Percentiles rank a stretch among this genome's conserved stretches.
These are phyloP conservation scores for Agriopis marginaria DNA, from an alignment of 2,888 invertebrate genomes.

Conservation along the genomic window DNA sequence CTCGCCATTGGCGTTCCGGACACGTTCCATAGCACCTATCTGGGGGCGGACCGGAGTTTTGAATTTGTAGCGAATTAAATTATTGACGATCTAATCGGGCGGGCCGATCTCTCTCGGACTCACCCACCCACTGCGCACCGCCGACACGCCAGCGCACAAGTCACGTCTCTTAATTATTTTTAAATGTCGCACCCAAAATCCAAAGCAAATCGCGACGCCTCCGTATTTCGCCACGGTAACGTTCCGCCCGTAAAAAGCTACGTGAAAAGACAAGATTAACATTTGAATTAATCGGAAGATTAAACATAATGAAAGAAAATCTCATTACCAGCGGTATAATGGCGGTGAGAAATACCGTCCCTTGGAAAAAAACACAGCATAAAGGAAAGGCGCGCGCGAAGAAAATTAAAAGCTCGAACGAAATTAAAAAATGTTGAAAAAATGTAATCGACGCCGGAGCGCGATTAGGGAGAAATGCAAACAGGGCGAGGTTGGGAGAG, in stretches of 20 bases:
- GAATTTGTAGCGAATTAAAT: slow-evolving; percentile 85
- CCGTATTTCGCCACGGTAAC: slow-evolving; percentile 72
- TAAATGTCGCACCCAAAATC: slow-evolving; percentile 73
- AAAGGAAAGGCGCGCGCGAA: slow-evolving; percentile 81
- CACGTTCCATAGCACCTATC: slow-evolving; percentile 83
- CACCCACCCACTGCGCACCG: slow-evolving; percentile 51
- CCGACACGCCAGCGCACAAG: slow-evolving; percentile 51
- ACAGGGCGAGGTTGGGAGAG: slow-evolving; percentile 56
- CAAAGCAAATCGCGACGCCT: slow-evolving; percentile 66
- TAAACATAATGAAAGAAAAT: slow-evolving; percentile 87
- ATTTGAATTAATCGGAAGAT: slow-evolving; percentile 87
- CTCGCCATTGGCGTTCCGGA: slow-evolving; percentile 82
- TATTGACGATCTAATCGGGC: slow-evolving; percentile 83
- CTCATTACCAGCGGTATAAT: slow-evolving; percentile 84
- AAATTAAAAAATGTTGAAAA: slow-evolving; percentile 85
- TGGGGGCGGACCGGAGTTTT: slow-evolving; percentile 78
- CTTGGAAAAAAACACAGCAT: slow-evolving; percentile 69
- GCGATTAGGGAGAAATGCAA: slow-evolving; percentile 79
- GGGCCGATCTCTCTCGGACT: slow-evolving; percentile 65
- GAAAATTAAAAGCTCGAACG: slow-evolving; percentile 85
- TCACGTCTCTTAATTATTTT: slow-evolving; percentile 83
- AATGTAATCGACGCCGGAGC: slow-evolving; percentile 83
- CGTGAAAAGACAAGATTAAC: slow-evolving; percentile 83
- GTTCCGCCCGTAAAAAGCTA: slow-evolving; percentile 76
- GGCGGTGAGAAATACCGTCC: slow-evolving; percentile 76